These are phyloP conservation scores for Hypolimnas misippus DNA, from an alignment of 2,888 invertebrate genomes.

Conservation along the genomic window DNA sequence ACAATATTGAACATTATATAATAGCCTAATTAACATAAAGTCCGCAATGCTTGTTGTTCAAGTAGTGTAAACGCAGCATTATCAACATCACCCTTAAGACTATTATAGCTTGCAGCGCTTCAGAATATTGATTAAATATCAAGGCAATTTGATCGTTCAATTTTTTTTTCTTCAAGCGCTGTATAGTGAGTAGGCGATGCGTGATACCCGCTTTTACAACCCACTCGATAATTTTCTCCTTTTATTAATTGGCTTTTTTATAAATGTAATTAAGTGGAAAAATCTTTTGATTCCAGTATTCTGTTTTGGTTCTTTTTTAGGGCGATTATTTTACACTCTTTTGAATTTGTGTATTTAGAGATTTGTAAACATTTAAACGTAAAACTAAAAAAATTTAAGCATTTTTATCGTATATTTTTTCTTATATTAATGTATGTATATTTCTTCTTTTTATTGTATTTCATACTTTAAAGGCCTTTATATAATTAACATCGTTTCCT, in stretches of 20 bases:
- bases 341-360: background rate
- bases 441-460: no score
- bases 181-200: slow-evolving; percentile 37
- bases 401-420: no score
- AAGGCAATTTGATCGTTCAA: slow-evolving; percentile 4
- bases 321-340: background rate
- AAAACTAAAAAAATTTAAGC: no score
- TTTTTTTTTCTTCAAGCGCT: slow-evolving; percentile 5
- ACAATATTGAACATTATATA: background rate
- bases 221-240: slow-evolving; percentile 15
- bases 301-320: background rate
- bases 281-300: slow-evolving; percentile 1
- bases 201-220: slow-evolving; percentile 38
- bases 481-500: no score
- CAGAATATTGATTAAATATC: slow-evolving; percentile 7
- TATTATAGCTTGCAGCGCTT: background rate
- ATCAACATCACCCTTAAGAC: background rate
- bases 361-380: background rate
- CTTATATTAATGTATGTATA: no score
- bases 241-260: slow-evolving; percentile 10
- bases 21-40: background rate
- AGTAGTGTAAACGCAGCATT: background rate
- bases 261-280: slow-evolving; percentile 10
- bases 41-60: background rate
- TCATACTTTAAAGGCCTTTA: no score